These are phyloP conservation scores for Aporophyla nigra DNA, from an alignment of 2,888 invertebrate species.

Conservation along the genomic window DNA sequence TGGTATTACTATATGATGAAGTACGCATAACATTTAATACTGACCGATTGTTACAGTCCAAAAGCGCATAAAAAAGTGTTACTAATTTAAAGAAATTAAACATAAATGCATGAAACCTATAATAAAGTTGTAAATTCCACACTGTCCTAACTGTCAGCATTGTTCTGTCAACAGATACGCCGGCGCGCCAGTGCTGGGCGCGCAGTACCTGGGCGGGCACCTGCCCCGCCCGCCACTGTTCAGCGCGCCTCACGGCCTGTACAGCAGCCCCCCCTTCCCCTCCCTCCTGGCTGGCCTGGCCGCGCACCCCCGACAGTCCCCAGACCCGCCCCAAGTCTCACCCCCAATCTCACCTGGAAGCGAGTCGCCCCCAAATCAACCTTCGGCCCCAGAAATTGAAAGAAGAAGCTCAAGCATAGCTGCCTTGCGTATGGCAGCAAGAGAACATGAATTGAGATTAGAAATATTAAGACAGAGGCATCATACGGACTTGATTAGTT, in stretches of 20 bases:
- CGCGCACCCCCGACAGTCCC: conserved; percentile 88
- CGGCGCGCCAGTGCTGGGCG: conserved; percentile 82
- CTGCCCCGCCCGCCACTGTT: conserved; percentile 88
- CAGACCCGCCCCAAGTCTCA: conserved; percentile 88
- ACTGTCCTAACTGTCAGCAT: conserved; percentile 1
- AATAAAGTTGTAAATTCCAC: not conserved
- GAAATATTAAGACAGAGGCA: conserved; percentile 95
- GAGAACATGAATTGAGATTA: conserved; percentile 96
- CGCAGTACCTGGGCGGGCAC: conserved; percentile 89
- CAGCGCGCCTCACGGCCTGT: conserved; percentile 91
- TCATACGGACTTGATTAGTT: conserved; percentile 95
- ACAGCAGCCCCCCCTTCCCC: conserved; percentile 88
- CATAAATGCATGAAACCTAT: too few relatives aligned
- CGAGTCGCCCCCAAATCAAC: conserved; percentile 88
- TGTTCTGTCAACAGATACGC: conserved; percentile 79
- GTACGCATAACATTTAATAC: too few relatives aligned
- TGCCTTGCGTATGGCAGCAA: conserved; percentile 95
- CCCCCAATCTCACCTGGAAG: conserved; percentile 90
- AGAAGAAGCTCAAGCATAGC: conserved; percentile 97
- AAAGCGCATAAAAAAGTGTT: too few relatives aligned
- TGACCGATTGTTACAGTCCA: too few relatives aligned
- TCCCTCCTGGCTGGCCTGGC: conserved; percentile 86
- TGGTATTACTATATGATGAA: too few relatives aligned
- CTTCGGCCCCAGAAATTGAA: conserved; percentile 93
- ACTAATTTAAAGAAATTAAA: not conserved